Conservation (phyloP, 2,888 invertebrate species). For the Archips xylosteana region DNA sequence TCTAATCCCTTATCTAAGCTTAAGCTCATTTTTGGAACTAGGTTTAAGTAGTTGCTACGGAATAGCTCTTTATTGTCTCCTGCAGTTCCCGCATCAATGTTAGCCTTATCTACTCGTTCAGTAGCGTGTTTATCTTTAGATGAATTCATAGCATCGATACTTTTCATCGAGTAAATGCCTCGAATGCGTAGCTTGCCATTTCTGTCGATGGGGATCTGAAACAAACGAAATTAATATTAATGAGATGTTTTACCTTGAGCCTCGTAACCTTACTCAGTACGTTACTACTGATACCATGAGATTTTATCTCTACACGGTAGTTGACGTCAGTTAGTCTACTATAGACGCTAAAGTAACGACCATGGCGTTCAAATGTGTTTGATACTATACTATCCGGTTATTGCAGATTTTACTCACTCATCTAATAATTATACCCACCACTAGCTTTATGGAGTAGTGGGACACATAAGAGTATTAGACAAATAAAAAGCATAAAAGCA, state of each 20-base stretch:
- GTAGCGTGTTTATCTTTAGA: conserved; percentile 57
- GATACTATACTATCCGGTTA: background rate
- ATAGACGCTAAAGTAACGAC: background rate
- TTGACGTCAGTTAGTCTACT: background rate
- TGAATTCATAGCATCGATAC: conserved; percentile 64
- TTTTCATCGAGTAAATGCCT: conserved; percentile 67
- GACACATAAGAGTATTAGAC: too few relatives aligned
- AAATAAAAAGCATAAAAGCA: too few relatives aligned
- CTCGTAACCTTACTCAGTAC: background rate
- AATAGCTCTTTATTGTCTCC: conserved; percentile 67
- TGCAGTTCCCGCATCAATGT: conserved; percentile 59
- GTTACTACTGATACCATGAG: conserved; percentile 6
- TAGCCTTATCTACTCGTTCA: conserved; percentile 56
- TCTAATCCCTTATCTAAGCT: conserved; percentile 72
- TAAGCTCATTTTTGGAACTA: conserved; percentile 80
- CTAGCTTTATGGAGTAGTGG: too few relatives aligned
- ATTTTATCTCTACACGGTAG: conserved; percentile 4
- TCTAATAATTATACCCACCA: background rate
- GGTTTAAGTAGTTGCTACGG: conserved; percentile 70
- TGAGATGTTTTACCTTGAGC: conserved; percentile 13
- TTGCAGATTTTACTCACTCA: background rate
- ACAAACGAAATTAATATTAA: conserved; percentile 50
- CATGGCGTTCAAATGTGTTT: background rate
- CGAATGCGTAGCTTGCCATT: conserved; percentile 76
- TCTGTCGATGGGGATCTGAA: conserved; percentile 80